Conservation (phyloP, 1,140 invertebrate genomes). For the Medauroidea extradentata region DNA sequence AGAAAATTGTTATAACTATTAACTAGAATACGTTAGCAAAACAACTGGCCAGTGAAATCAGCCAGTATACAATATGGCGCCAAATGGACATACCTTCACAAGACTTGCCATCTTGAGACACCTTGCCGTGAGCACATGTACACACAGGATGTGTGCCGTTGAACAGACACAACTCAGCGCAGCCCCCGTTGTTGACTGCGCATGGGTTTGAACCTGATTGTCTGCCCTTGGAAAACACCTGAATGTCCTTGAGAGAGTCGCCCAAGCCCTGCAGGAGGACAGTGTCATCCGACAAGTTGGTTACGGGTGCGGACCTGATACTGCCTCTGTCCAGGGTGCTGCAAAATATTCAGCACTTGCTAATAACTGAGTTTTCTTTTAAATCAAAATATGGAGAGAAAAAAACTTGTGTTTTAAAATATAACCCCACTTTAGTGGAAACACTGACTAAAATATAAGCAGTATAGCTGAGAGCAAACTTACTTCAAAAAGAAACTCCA, state of each 20-base stretch:
- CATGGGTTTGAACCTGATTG: constrained; percentile 64
- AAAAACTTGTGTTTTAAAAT: too few relatives aligned
- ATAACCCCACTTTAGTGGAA: too few relatives aligned
- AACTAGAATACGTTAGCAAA: too few relatives aligned
- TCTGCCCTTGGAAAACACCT: constrained; percentile 53
- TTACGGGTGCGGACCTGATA: constrained; percentile 58
- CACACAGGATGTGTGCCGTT: constrained; percentile 62
- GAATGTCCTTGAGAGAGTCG: constrained; percentile 67
- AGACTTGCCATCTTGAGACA: constrained; percentile 54
- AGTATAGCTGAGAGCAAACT: too few relatives aligned
- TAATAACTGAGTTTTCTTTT: too few relatives aligned
- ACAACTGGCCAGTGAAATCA: too few relatives aligned
- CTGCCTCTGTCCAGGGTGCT: constrained; percentile 60
- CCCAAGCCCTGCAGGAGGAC: constrained; percentile 56
- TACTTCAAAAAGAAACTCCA: too few relatives aligned
- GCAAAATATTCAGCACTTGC: constrained; percentile 25
- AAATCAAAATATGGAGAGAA: too few relatives aligned
- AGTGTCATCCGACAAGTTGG: constrained; percentile 51
- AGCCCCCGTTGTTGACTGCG: constrained; percentile 66
- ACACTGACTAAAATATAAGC: too few relatives aligned
- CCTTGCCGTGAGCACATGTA: constrained; percentile 68
- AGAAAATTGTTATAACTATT: too few relatives aligned
- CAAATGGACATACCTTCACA: too few relatives aligned
- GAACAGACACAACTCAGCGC: constrained; percentile 74
- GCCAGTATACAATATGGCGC: too few relatives aligned